Percentiles rank a stretch among this genome's conserved stretches.
Evolutionary conservation across 1,140 invertebrate genomes (phyloP).

Genomic region (Drosophila quadrilineata): DNA sequence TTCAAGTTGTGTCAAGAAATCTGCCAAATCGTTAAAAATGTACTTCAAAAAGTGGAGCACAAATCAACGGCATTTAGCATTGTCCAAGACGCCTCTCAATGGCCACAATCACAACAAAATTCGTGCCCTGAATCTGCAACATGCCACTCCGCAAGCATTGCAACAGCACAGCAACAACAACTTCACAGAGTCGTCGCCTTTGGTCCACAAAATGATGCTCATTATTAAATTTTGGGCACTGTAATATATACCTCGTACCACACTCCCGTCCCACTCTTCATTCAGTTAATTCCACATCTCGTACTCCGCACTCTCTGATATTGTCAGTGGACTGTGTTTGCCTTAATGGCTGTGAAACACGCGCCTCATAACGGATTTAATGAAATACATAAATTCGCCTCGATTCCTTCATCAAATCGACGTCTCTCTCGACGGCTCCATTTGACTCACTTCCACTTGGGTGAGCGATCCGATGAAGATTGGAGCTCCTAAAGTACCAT

Average conservation of each 20-base stretch:
- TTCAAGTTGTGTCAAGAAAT: conserved; percentile 11
- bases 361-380: conserved; percentile 72
- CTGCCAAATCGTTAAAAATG: conserved; percentile 30
- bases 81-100: conserved; percentile 35
- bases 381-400: conserved; percentile 74
- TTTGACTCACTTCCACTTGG: conserved; percentile 36
- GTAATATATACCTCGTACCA: conserved; percentile 30
- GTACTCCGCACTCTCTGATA: neutral
- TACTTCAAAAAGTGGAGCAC: conserved; percentile 38
- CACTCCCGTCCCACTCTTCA: too few relatives aligned
- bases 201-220: conserved; percentile 25
- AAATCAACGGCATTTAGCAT: conserved; percentile 44
- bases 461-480: conserved; percentile 46
- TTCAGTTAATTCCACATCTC: too few relatives aligned
- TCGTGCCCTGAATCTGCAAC: conserved; percentile 24
- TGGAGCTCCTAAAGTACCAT: conserved; percentile 29
- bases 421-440: conserved; percentile 37
- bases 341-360: conserved; percentile 65
- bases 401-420: too few relatives aligned
- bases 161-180: too few relatives aligned
- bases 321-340: conserved; percentile 18
- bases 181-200: conserved; percentile 1
- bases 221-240: conserved; percentile 62
- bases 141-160: conserved; percentile 37
- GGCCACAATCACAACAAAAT: conserved; percentile 8